These are phyloP conservation scores for Blastomussa wellsi DNA, from an alignment of 92 coral and sea anemone genomes.

Conservation along the genomic window DNA sequence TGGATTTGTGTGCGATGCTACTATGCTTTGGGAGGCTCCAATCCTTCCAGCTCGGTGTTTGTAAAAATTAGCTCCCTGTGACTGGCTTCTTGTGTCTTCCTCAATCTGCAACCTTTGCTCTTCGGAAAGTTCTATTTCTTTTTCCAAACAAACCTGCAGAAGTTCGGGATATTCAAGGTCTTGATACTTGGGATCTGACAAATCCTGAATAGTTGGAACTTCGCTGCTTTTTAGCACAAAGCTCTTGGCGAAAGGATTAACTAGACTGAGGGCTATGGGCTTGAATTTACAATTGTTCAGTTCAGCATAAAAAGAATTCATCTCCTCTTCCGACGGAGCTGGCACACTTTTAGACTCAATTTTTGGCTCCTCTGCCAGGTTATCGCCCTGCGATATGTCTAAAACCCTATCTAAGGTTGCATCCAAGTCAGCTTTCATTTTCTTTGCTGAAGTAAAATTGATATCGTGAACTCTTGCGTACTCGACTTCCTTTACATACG, in stretches of 20 bases:
- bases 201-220: constrained; percentile 20
- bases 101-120: constrained; percentile 39
- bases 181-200: constrained; percentile 30
- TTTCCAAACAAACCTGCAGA: constrained; percentile 30
- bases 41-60: constrained; percentile 69
- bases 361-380: neutral
- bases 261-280: constrained; percentile 35
- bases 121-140: constrained; percentile 20
- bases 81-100: constrained; percentile 42
- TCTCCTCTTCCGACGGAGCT: constrained; percentile 15
- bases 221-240: constrained; percentile 27
- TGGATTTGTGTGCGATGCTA: constrained; percentile 45
- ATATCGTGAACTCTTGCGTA: constrained; percentile 31
- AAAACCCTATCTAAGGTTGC: constrained; percentile 1
- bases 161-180: constrained; percentile 49
- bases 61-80: constrained; percentile 45
- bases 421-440: constrained; percentile 8
- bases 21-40: constrained; percentile 55
- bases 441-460: constrained; percentile 7
- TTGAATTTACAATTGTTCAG: constrained; percentile 25
- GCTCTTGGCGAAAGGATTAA: constrained; percentile 1
- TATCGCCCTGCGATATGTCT: neutral
- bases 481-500: constrained; percentile 28
- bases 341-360: constrained; percentile 1
- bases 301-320: constrained; percentile 21